Evolutionary conservation across 2,797 vertebrate genomes (phyloP).

Genomic region (Myotis findleyi): DNA sequence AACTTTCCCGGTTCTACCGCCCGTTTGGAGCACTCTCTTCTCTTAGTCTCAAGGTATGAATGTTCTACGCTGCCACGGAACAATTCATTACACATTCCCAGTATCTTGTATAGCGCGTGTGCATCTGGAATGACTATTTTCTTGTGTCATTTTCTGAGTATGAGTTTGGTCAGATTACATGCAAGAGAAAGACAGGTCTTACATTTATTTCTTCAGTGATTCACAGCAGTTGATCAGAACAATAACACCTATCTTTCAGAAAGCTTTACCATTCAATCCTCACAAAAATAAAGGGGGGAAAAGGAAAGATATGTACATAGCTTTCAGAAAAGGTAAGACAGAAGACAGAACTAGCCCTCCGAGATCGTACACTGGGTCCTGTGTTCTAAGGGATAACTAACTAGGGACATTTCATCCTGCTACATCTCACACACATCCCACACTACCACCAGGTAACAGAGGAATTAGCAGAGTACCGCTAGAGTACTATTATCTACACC

Average conservation of each 20-base stretch:
- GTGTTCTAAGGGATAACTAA: background rate
- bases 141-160: background rate
- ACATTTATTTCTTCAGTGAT: conserved; percentile 9
- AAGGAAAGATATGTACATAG: background rate
- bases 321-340: background rate
- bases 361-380: background rate
- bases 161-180: background rate
- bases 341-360: background rate
- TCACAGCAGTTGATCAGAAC: background rate
- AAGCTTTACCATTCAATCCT: conserved; percentile 21
- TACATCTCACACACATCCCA: background rate
- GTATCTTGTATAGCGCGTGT: background rate
- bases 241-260: background rate
- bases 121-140: background rate
- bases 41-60: background rate
- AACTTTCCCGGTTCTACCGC: background rate
- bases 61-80: background rate
- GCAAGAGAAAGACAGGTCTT: background rate
- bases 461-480: background rate
- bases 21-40: background rate
- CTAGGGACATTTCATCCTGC: background rate
- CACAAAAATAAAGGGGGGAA: background rate
- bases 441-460: background rate
- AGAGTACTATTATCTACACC: background rate
- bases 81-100: background rate